Percentiles rank a stretch among this genome's conserved stretches.
Conservation (phyloP, 64 coral and sea anemone species). For the Catalaphyllia jardinei region DNA sequence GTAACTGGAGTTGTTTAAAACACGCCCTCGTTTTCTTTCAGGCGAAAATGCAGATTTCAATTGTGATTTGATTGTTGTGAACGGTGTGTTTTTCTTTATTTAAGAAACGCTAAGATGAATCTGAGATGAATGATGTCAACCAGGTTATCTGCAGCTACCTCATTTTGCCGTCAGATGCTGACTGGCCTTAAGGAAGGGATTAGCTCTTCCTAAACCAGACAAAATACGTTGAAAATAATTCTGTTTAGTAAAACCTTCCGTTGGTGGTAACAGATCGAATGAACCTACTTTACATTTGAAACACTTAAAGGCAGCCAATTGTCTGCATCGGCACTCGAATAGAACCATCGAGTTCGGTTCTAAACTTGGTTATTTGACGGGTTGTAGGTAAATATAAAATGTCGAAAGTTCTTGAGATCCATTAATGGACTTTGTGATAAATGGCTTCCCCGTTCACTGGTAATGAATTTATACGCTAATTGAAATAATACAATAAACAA, state of each 20-base stretch:
- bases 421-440: background rate
- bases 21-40: too few relatives aligned
- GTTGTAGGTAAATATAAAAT: background rate
- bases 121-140: too few relatives aligned
- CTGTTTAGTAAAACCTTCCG: background rate
- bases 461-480: background rate
- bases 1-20: too few relatives aligned
- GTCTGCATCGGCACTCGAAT: background rate
- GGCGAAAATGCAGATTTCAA: too few relatives aligned
- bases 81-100: too few relatives aligned
- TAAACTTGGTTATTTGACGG: background rate
- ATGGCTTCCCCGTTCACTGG: background rate
- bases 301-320: background rate
- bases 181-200: too few relatives aligned
- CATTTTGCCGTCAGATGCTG: too few relatives aligned
- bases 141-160: too few relatives aligned
- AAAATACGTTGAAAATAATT: background rate
- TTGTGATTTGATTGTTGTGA: too few relatives aligned
- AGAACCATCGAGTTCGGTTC: background rate
- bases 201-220: background rate
- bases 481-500: conserved; percentile 2
- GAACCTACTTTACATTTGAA: conserved; percentile 9
- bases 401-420: background rate
- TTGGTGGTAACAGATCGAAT: background rate
- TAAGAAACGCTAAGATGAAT: too few relatives aligned